Base-by-base conservation (phyloP, 2,113 vertebrate genomes). In the Campylomormyrus numenius region DNA sequence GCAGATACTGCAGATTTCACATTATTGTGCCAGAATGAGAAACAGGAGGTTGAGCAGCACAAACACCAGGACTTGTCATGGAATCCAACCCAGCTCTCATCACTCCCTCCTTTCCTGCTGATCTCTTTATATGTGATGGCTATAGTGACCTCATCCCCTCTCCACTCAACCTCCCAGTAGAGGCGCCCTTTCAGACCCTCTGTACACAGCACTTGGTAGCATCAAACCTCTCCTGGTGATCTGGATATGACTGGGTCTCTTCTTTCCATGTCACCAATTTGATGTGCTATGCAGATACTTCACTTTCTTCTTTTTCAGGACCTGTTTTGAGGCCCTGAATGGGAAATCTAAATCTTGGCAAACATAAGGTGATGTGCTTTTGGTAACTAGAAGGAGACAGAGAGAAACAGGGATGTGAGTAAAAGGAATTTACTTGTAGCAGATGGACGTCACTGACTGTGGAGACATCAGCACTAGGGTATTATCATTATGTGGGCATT, bases 381-480 rank as follows among this genome's bases (percentile, higher is more conserved):
- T 19, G 17, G 19, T 21, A 56, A 56, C 53, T 56, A 21, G 53
- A 56, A 21, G 53, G 19, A 56, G 5, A 56, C 53, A 56, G 53
- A 56, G 53, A 56, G 5, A 56, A 21, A 56, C 17, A 6, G 53
- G 53, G 53, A 56, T 56, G 19, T 56, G 1, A 56, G 19, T 21
- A 21, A 56, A 56, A 56, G 19, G 19, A 56, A 56, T 56, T 21
- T 56, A 6, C 53, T 53, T 21, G 52, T 53, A 1, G 17, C 0
- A 53, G 17, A 21, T 21, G 17, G 4, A 53, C 52, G 0, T 53
- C 17, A 53, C 15, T 56, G 0, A 56, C 19, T 56, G 53, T 56
- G 53, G 53, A 6, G 17, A 21, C 0, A 7, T 0, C 52, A 56
- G 52, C 17, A 56, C 0, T 21, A 6, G 17, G 1, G 0, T 56